Evolutionary conservation across 2,797 vertebrate genomes (phyloP).

Genomic region (Dipus sagitta): DNA sequence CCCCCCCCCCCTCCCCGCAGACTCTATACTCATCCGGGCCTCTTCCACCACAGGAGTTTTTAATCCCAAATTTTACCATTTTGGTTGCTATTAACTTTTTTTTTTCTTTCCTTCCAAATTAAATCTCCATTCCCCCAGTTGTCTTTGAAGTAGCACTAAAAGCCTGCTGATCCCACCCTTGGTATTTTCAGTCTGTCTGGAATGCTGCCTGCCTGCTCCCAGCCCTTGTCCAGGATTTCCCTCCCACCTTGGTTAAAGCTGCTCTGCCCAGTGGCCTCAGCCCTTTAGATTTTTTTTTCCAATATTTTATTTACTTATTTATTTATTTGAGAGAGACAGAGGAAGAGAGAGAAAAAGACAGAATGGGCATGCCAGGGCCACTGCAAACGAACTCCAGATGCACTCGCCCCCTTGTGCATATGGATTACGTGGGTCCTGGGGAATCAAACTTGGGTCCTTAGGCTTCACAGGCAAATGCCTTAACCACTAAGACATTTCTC

Average conservation of each 20-base stretch:
- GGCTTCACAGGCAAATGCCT: too few species aligned
- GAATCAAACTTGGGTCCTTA: too few species aligned
- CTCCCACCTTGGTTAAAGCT: not conserved
- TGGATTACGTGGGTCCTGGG: too few species aligned
- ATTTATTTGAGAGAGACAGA: too few species aligned
- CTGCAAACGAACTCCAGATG: too few species aligned
- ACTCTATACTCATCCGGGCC: not conserved
- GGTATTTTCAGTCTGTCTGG: not conserved
- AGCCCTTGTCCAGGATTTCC: not conserved
- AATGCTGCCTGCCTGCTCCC: not conserved
- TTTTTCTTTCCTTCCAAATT: slow-evolving; percentile 39
- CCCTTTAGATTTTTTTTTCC: too few species aligned
- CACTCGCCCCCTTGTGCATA: too few species aligned
- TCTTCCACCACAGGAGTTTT: not conserved
- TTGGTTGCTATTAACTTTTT: not conserved
- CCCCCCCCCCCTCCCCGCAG: not conserved
- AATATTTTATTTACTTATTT: too few species aligned
- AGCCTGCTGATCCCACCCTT: not conserved
- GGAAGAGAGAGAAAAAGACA: too few species aligned
- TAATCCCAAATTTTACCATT: slow-evolving; percentile 2
- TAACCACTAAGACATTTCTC: too few species aligned
- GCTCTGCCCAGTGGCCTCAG: not conserved
- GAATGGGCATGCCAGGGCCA: too few species aligned
- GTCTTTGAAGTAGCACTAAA: not conserved
- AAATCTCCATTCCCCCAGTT: not conserved